Evolutionary conservation across 2,888 invertebrate genomes (phyloP), one percentile per base, ranked within the genome.

Genomic region (Thecocarcelia acutangulata): DNA sequence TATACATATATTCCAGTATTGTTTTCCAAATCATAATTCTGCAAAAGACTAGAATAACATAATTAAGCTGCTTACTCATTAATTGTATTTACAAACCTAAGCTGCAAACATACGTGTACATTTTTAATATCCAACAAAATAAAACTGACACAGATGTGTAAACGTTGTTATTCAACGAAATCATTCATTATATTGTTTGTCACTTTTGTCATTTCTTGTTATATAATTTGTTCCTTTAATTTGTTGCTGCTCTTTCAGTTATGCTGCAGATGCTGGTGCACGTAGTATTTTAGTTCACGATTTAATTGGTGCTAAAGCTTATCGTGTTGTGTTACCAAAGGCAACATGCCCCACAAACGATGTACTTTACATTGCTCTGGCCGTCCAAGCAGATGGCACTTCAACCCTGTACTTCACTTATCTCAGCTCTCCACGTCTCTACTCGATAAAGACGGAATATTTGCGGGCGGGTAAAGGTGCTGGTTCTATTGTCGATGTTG

Each of bases 371-470:
- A 90, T 93, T 72, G 91, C 91, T 0, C 86, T 94, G 17, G 91
- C 93, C 0, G 89, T 91, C 19, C 93, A 92, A 86, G 87, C 90
- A 2, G 91, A 91, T 72, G 92, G 92, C 12, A 91, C 91, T 28
- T 88, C 89, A 11, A 90, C 92, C 3, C 86, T 94, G 11, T 93
- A 92, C 88, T 93, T 94, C 87, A 93, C 93, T 17, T 94, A 93
- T 85, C 88, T 94, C 9, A 92, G 93, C 70, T 92, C 93, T 0
- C 88, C 91, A 21, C 91, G 92, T 21, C 85, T 94, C 17, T 94
- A 92, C 88, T 92, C 93, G 61, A 93, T 94, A 83, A 92, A 92
- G 85, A 90, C 92, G 0, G 91, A 91, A 54, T 91, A 92, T 76
- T 88, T 94, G 83, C 91, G 93, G 17, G 89, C 89, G 11, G 93